Base-by-base conservation (phyloP, 2,888 invertebrate species). In the Platynereis dumerilii region DNA sequence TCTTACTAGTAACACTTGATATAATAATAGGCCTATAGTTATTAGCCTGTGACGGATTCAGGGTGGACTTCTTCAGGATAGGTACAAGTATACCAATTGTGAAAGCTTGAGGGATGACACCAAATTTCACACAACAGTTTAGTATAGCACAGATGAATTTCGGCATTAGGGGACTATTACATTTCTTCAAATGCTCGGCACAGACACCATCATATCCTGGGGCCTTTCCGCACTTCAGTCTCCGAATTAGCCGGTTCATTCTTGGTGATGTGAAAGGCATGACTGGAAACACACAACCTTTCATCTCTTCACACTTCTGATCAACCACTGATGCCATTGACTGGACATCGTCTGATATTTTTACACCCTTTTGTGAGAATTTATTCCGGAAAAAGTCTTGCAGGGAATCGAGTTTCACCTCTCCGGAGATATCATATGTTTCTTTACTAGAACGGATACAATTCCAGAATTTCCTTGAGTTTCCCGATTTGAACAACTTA, bases 21-120 rank as follows among this genome's bases (percentile, higher is more conserved):
- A 48, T n/a, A 5, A 48, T 48, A 5, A 48, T 48, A 22, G 48
- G 48, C 48, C 48, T 48, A n/a, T 48, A 48, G n/a, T 48, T n/a
- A n/a, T 48, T 48, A n/a, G 48, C 10, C 22, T 20, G 3, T 20
- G 20, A 12, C 5, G 48, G 10, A 22, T 48, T n/a, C 22, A n/a
- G n/a, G 22, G 3, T 48, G 5, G 48, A n/a, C 17, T 48, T 48
- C n/a, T 48, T 48, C 48, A n/a, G n/a, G 7, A 48, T 48, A n/a
- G 48, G n/a, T 20, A 48, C n/a, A 5, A 48, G 17, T n/a, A 48
- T 48, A 3, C 48, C 7, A 5, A 12, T 48, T 5, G 7, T 48
- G 48, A 48, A 48, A 7, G n/a, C 7, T 22, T 5, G 7, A 10
- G 48, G 48, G 20, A 48, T n/a, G 17, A 48, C 17, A 20, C 48